phyloP scores from a whole-genome alignment of 1,140 invertebrate species.

The Mizuhopecten yessoensis region DNA sequence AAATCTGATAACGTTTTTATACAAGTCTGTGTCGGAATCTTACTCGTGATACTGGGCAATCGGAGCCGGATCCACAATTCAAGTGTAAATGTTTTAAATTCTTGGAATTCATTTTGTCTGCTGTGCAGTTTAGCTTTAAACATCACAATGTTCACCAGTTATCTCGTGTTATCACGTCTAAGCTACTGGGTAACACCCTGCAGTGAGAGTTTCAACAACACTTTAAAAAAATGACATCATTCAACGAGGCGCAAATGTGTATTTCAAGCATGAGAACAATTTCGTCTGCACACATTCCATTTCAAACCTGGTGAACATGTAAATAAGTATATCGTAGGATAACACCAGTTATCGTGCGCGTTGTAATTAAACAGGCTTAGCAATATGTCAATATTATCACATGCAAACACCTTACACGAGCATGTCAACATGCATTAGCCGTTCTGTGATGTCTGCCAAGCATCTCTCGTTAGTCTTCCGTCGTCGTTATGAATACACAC shows the following conservation, averaged over 20 bases:
- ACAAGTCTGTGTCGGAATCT: too few species aligned
- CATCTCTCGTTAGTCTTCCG: neutral
- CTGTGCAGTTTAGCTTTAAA: neutral
- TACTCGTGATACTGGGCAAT: too few species aligned
- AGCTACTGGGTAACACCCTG: neutral
- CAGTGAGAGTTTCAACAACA: neutral
- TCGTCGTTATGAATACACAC: too few species aligned
- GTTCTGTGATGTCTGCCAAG: neutral
- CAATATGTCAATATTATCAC: slow-evolving; percentile 24
- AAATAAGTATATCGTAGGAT: neutral
- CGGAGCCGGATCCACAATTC: too few species aligned
- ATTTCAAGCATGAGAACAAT: neutral
- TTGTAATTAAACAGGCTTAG: neutral
- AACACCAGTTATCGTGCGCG: neutral
- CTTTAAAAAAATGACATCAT: neutral
- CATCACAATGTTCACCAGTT: neutral
- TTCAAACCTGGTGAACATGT: neutral
- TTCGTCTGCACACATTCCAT: neutral
- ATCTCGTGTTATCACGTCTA: neutral
- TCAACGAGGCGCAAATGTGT: neutral
- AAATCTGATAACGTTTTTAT: too few species aligned
- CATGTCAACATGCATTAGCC: neutral
- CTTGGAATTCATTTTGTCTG: neutral
- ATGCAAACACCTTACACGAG: neutral
- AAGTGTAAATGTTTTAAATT: neutral